A percentile compares a stretch with the other conserved stretches of the same genome.
Conservation (phyloP, 2,888 invertebrate genomes). For the Leptopterna dolabrata region DNA sequence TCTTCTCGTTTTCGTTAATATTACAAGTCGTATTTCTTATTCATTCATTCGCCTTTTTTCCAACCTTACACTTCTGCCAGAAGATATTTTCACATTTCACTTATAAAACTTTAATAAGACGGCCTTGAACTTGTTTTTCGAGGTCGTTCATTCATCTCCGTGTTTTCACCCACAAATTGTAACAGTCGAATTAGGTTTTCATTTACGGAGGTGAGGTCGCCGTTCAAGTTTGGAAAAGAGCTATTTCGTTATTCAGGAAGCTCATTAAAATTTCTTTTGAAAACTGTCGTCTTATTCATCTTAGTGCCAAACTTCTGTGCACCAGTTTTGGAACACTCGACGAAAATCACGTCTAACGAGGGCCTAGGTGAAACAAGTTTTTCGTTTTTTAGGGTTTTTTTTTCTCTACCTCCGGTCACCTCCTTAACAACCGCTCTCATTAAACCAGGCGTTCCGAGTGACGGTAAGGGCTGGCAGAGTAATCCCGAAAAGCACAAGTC, state of each 20-base stretch:
- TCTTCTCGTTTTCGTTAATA: too few species aligned
- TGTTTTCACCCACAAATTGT: neutral
- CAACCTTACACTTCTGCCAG: too few species aligned
- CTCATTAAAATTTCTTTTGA: conserved; percentile 43
- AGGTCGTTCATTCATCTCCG: neutral
- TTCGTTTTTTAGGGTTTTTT: too few species aligned
- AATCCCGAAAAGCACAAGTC: neutral
- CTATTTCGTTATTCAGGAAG: conserved; percentile 33
- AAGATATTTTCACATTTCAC: too few species aligned
- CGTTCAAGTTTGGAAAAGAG: neutral
- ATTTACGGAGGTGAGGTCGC: neutral
- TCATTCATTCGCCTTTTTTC: too few species aligned
- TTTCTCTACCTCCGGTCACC: neutral
- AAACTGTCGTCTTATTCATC: neutral
- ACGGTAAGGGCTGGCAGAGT: neutral
- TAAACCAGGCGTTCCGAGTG: neutral
- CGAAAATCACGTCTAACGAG: conserved; percentile 33
- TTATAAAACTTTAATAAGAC: too few species aligned
- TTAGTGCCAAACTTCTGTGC: neutral
- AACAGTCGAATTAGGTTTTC: neutral
- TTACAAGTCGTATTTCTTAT: too few species aligned
- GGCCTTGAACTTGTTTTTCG: neutral
- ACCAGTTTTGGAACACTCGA: neutral
- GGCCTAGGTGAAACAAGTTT: conserved; percentile 30
- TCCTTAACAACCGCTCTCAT: conserved; percentile 38